These are phyloP conservation scores for Montipora foliosa DNA, from an alignment of 64 coral and sea anemone genomes.

Conservation along the genomic window DNA sequence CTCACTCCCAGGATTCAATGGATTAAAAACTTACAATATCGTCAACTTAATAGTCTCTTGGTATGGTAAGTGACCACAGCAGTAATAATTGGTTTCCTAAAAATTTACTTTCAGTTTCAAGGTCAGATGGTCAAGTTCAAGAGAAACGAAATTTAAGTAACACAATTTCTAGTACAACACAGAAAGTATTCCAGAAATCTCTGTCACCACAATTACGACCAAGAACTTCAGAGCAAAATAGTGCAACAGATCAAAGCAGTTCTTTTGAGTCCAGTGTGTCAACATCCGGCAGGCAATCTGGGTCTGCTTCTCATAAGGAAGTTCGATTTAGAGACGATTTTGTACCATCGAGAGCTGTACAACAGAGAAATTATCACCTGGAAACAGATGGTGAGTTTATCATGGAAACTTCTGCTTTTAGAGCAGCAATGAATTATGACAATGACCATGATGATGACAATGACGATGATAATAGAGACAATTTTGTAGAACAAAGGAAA, in stretches of 20 bases:
- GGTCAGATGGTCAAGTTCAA: conserved; percentile 64
- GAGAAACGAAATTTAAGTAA: conserved; percentile 61
- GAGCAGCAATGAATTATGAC: conserved; percentile 94
- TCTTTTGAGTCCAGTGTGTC: conserved; percentile 45
- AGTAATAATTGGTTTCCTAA: background rate
- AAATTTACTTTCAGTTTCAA: conserved; percentile 46
- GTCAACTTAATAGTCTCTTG: no score
- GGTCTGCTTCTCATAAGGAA: conserved; percentile 46
- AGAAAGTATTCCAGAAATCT: conserved; percentile 38
- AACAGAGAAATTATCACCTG: background rate
- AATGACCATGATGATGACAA: conserved; percentile 79
- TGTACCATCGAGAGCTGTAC: background rate
- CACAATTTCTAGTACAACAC: conserved; percentile 37
- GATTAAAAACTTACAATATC: no score
- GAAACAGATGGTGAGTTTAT: conserved; percentile 80
- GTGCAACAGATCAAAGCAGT: conserved; percentile 51
- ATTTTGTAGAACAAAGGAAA: conserved; percentile 1
- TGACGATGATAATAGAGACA: conserved; percentile 36
- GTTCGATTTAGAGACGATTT: conserved; percentile 71
- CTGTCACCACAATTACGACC: conserved; percentile 13
- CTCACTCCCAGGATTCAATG: no score
- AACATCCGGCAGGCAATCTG: background rate
- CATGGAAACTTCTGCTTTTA: conserved; percentile 83
- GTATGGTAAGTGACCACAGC: no score
- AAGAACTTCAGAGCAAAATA: conserved; percentile 25